Percentiles rank a stretch among this genome's conserved stretches.
These are phyloP conservation scores for Ctenodactylus gundi DNA, from an alignment of 2,113 vertebrate species.

Conservation along the genomic window DNA sequence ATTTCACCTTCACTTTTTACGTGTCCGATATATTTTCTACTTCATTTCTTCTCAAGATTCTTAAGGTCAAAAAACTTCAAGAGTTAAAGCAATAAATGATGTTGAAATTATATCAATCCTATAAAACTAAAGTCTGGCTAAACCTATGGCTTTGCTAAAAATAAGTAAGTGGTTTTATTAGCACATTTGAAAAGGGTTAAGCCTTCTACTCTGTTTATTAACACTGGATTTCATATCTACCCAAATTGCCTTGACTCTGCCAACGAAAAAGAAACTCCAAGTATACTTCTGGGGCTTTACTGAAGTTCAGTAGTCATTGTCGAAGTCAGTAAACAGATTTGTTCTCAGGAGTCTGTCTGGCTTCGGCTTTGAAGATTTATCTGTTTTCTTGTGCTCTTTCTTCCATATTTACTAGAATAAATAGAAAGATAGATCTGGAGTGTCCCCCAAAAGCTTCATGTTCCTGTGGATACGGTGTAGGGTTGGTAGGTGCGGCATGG, in stretches of 20 bases:
- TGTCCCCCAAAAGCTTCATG: no score
- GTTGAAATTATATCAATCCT: conserved; percentile 70
- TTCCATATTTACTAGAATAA: conserved; percentile 28
- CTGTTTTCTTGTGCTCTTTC: neutral
- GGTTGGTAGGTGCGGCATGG: no score
- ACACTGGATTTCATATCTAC: conserved; percentile 49
- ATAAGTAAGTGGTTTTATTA: conserved; percentile 66
- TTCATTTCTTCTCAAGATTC: conserved; percentile 59
- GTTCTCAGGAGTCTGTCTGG: neutral
- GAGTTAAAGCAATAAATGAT: conserved; percentile 57
- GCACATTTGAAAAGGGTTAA: conserved; percentile 49
- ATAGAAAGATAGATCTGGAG: no score
- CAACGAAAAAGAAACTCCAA: conserved; percentile 3
- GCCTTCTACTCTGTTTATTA: conserved; percentile 54
- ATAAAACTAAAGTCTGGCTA: conserved; percentile 56
- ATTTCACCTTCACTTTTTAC: conserved; percentile 55
- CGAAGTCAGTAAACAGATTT: conserved; percentile 29
- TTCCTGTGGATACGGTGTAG: no score
- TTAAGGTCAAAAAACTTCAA: conserved; percentile 70
- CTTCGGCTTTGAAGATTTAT: neutral
- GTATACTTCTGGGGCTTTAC: neutral
- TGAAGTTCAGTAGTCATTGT: neutral
- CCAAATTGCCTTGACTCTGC: conserved; percentile 5
- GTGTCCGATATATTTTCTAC: conserved; percentile 57
- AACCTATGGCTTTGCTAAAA: conserved; percentile 69